A percentile compares a stretch with the other conserved stretches of the same genome.
Conservation (phyloP, 1,140 invertebrate genomes). For the Hylaeus volcanicus region DNA sequence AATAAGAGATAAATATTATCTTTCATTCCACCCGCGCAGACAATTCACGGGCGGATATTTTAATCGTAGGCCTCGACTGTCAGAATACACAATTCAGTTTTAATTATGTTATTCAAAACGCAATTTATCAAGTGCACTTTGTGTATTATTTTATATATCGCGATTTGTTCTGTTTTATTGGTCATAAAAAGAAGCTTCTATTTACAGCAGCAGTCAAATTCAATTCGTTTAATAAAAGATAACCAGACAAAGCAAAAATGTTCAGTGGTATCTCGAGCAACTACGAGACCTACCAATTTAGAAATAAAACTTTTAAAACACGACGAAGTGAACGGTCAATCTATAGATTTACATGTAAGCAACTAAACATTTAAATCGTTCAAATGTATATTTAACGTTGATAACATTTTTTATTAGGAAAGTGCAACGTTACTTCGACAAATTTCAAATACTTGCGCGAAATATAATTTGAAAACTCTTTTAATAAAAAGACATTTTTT, state of each 20-base stretch:
- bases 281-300: slow-evolving; percentile 20
- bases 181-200: slow-evolving; percentile 19
- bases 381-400: not conserved
- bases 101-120: slow-evolving; percentile 52
- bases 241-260: slow-evolving; percentile 14
- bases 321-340: slow-evolving; percentile 37
- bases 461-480: slow-evolving; percentile 71
- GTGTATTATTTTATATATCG: slow-evolving; percentile 40
- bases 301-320: slow-evolving; percentile 29
- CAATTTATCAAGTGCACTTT: slow-evolving; percentile 54
- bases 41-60: slow-evolving; percentile 26
- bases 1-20: slow-evolving; percentile 55
- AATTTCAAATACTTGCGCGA: slow-evolving; percentile 66
- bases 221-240: not conserved
- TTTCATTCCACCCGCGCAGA: slow-evolving; percentile 13
- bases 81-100: slow-evolving; percentile 14
- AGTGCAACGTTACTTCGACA: slow-evolving; percentile 51
- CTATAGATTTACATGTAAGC: slow-evolving; percentile 55
- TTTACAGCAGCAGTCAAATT: not conserved
- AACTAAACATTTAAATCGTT: not conserved
- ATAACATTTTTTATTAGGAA: slow-evolving; percentile 45
- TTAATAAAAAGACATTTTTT: slow-evolving; percentile 73
- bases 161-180: slow-evolving; percentile 40
- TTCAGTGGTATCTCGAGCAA: not conserved
- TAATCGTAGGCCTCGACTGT: slow-evolving; percentile 26